Percentiles rank a stretch among this genome's conserved stretches.
These are phyloP conservation scores for Platorchestia sp. DNA, from an alignment of 1,140 invertebrate genomes.

Conservation along the genomic window DNA sequence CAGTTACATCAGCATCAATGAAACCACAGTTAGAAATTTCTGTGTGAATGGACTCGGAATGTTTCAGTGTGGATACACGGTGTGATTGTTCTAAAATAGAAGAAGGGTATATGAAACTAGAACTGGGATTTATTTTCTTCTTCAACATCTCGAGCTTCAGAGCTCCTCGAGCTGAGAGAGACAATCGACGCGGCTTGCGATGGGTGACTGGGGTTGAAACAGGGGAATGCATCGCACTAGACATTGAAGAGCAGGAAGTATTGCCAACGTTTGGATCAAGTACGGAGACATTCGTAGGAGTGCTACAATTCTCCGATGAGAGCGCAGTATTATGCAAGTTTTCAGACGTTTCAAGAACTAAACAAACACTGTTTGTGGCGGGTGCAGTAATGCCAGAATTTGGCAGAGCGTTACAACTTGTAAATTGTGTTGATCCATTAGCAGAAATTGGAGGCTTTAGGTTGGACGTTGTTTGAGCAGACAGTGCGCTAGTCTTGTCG, in stretches of 20 bases:
- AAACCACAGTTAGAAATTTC: neutral
- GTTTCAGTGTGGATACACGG: neutral
- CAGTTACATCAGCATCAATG: constrained; percentile 33
- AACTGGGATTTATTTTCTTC: neutral
- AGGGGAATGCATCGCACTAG: neutral
- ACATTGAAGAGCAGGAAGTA: neutral
- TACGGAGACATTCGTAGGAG: neutral
- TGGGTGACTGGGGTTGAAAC: neutral
- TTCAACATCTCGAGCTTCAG: constrained; percentile 22
- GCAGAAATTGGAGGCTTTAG: neutral
- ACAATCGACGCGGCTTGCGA: neutral
- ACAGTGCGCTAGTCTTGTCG: neutral
- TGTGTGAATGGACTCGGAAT: neutral
- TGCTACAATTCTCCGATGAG: neutral
- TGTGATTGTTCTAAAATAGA: neutral
- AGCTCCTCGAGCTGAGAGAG: constrained; percentile 24
- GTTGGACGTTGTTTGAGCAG: neutral
- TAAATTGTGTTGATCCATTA: neutral
- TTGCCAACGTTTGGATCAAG: neutral
- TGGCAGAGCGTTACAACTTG: neutral
- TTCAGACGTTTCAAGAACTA: neutral
- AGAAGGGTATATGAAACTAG: constrained; percentile 5
- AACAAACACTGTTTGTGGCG: neutral
- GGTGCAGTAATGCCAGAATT: neutral
- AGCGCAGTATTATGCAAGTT: neutral